These are phyloP conservation scores for Amblyjoppa fuscipennis DNA, from an alignment of 2,888 invertebrate species.

Conservation along the genomic window DNA sequence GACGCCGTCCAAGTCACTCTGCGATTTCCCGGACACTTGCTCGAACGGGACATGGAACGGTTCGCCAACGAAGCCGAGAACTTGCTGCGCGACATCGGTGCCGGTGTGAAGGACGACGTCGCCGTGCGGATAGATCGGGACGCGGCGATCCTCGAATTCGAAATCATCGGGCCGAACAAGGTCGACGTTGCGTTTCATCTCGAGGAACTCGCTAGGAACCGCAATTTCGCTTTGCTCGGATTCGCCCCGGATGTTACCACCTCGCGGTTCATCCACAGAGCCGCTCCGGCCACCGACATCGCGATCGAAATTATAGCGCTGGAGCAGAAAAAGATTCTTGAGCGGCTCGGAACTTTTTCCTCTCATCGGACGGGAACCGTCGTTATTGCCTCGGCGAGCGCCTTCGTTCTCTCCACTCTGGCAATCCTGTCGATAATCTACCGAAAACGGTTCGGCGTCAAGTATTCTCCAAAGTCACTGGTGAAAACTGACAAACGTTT, in stretches of 20 bases:
- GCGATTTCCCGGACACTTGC: conserved; percentile 89
- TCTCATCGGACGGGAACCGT: conserved; percentile 87
- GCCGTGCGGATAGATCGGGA: conserved; percentile 80
- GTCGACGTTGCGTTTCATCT: conserved; percentile 93
- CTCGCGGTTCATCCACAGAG: conserved; percentile 88
- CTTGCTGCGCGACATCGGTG: conserved; percentile 81
- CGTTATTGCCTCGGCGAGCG: conserved; percentile 92
- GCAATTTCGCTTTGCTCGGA: conserved; percentile 85
- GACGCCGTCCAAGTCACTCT: conserved; percentile 92
- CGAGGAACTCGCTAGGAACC: conserved; percentile 90
- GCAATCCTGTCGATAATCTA: conserved; percentile 92
- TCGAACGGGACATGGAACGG: conserved; percentile 78
- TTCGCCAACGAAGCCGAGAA: conserved; percentile 79
- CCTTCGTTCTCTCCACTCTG: conserved; percentile 92
- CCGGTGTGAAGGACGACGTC: conserved; percentile 80
- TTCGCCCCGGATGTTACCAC: conserved; percentile 88
- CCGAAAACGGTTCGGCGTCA: conserved; percentile 85
- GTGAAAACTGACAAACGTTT: conserved; percentile 85
- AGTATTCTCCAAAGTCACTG: conserved; percentile 69
- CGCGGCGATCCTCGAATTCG: conserved; percentile 81
- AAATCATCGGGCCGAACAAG: conserved; percentile 90
- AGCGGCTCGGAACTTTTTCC: conserved; percentile 86
- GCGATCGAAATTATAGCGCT: conserved; percentile 86
- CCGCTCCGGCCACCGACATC: conserved; percentile 81
- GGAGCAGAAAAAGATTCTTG: conserved; percentile 89